Percentiles rank a stretch among this genome's conserved stretches.
Evolutionary conservation across 2,113 vertebrate species (phyloP).

Genomic region (Prolemur simus): DNA sequence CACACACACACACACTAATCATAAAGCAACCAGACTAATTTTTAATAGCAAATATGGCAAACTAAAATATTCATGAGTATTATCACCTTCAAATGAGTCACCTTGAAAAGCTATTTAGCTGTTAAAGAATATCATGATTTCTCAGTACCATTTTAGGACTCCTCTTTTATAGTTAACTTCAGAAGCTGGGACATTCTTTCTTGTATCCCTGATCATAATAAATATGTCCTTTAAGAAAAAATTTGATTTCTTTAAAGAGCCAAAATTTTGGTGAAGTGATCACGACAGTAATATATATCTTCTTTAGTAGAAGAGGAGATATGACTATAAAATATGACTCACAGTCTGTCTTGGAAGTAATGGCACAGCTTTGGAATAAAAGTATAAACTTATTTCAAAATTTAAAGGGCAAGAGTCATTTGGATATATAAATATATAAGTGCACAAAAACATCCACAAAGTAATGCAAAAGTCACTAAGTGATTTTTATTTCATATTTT

Average conservation of each 20-base stretch:
- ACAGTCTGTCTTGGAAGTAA: conserved; percentile 13
- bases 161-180: conserved; percentile 17
- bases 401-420: conserved; percentile 24
- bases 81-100: background rate
- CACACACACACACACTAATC: background rate
- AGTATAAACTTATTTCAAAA: conserved; percentile 19
- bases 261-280: conserved; percentile 27
- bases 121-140: background rate
- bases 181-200: background rate
- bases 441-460: background rate
- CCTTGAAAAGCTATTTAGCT: background rate
- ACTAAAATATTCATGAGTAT: background rate
- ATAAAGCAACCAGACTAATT: conserved; percentile 30
- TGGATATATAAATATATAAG: background rate
- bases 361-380: conserved; percentile 2
- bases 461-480: background rate
- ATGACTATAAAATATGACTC: conserved; percentile 22
- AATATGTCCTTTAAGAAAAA: conserved; percentile 32
- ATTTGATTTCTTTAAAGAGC: background rate
- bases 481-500: conserved; percentile 37
- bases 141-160: background rate
- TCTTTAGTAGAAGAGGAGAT: conserved; percentile 7
- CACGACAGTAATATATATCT: background rate
- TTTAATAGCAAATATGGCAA: conserved; percentile 9
- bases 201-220: background rate